phyloP scores from a whole-genome alignment of 2,888 invertebrate genomes.

The Oxytorus armatus region DNA sequence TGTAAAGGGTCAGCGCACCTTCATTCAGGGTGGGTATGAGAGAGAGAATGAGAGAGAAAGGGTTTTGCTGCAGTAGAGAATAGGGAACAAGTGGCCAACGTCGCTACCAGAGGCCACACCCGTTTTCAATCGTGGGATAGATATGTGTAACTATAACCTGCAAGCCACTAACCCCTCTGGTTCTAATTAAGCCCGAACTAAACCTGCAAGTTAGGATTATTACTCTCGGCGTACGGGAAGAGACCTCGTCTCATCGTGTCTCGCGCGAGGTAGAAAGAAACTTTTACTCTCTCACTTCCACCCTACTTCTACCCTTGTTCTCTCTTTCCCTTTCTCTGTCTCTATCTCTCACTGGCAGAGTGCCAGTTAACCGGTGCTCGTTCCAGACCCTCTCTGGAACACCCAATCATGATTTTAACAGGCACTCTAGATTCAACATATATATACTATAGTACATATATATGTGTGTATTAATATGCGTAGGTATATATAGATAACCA shows the following conservation, averaged over 20 bases:
- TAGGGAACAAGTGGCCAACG: conserved; percentile 69
- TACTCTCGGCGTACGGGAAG: conserved; percentile 73
- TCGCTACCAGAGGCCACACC: conserved; percentile 60
- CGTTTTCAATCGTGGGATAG: conserved; percentile 74
- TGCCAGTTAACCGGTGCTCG: conserved; percentile 63
- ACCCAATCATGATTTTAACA: conserved; percentile 68
- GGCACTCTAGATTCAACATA: conserved; percentile 63
- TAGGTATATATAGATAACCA: conserved; percentile 17
- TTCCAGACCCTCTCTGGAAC: conserved; percentile 62
- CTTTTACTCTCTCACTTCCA: conserved; percentile 48
- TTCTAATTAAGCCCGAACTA: conserved; percentile 82
- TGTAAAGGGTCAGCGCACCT: conserved; percentile 51
- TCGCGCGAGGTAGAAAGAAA: conserved; percentile 55
- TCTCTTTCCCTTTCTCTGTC: conserved; percentile 40
- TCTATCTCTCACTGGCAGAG: conserved; percentile 55
- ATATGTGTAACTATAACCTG: conserved; percentile 74
- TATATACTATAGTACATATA: too few species aligned
- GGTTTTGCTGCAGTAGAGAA: conserved; percentile 54
- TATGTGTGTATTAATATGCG: too few species aligned
- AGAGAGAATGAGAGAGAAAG: conserved; percentile 51
- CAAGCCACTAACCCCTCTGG: conserved; percentile 78
- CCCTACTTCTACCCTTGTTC: conserved; percentile 26
- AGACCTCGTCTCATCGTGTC: conserved; percentile 46
- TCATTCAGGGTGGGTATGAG: background rate
- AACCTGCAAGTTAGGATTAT: conserved; percentile 83